Conservation (phyloP, 2,888 invertebrate species). For the Andrena praecox region DNA sequence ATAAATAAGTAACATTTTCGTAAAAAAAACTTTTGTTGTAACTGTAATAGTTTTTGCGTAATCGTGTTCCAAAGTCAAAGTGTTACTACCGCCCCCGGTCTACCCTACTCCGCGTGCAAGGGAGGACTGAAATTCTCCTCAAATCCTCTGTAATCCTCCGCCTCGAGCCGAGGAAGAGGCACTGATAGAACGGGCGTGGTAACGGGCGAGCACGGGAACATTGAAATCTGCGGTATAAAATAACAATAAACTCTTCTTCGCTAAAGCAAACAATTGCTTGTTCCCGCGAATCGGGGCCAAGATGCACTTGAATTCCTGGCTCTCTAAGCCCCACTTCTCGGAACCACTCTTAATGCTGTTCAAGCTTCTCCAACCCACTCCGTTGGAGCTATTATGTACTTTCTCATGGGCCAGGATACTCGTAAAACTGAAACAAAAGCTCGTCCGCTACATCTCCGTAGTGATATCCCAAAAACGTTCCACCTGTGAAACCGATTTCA, state of each 20-base stretch:
- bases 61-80: no score
- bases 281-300: not conserved
- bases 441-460: not conserved
- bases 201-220: not conserved
- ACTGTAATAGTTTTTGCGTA: no score
- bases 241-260: constrained; percentile 2
- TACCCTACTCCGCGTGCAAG: not conserved
- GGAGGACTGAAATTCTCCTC: not conserved
- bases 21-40: no score
- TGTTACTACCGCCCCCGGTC: no score
- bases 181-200: not conserved
- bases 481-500: not conserved
- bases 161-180: not conserved
- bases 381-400: constrained; percentile 1
- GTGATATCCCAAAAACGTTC: not conserved
- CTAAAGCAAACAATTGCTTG: not conserved
- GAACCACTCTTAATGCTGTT: constrained; percentile 5
- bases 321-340: not conserved
- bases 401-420: not conserved
- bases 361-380: constrained; percentile 1
- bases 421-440: not conserved
- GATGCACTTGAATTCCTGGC: constrained; percentile 6
- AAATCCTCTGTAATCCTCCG: not conserved
- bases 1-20: no score
- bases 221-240: constrained; percentile 2